Percentiles rank a stretch among this genome's conserved stretches.
These are phyloP conservation scores for Polymixis flavicincta DNA, from an alignment of 2,888 invertebrate species.

Conservation along the genomic window DNA sequence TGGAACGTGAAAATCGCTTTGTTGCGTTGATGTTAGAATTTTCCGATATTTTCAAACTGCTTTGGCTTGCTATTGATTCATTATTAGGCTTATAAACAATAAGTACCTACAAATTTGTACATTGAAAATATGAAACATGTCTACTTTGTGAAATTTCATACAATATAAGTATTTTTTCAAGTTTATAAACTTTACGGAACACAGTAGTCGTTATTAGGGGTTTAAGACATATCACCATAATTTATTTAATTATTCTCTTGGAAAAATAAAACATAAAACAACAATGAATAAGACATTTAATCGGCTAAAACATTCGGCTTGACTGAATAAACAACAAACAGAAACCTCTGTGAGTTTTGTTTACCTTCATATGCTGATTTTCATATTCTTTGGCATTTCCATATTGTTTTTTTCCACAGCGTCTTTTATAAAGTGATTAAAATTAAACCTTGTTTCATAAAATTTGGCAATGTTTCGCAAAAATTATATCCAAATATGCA, in stretches of 20 bases:
- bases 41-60: constrained; percentile 8
- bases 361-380: constrained; percentile 28
- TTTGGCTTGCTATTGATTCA: neutral
- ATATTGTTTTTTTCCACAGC: constrained; percentile 3
- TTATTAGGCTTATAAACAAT: no score
- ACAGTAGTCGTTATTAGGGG: neutral
- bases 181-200: neutral
- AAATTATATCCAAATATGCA: neutral
- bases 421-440: neutral
- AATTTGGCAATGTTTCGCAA: neutral
- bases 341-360: constrained; percentile 32
- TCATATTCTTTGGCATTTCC: constrained; percentile 25
- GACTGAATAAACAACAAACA: constrained; percentile 42
- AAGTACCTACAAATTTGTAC: no score
- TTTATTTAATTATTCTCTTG: constrained; percentile 12
- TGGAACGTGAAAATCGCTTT: constrained; percentile 19
- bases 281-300: constrained; percentile 49
- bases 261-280: constrained; percentile 27
- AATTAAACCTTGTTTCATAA: constrained; percentile 1
- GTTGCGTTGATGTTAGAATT: constrained; percentile 19
- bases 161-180: neutral
- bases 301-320: constrained; percentile 32
- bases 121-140: neutral
- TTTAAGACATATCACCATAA: neutral
- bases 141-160: no score